Conservation (phyloP, 2,888 invertebrate species). For the Meghimatium bilineatum region DNA sequence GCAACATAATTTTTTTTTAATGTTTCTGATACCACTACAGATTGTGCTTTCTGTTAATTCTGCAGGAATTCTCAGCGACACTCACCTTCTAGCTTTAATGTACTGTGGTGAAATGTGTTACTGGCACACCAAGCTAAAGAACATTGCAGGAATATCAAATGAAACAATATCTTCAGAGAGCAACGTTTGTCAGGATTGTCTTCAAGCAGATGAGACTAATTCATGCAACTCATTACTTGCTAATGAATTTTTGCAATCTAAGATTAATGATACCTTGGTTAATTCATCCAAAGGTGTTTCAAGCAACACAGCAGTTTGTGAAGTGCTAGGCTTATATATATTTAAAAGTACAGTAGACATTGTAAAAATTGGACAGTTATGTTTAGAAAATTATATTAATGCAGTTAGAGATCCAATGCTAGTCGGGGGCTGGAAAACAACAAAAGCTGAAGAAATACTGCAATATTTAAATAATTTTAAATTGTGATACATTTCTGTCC, state of each 20-base stretch:
- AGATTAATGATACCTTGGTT: neutral
- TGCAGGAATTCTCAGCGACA: conserved; percentile 72
- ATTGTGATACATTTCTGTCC: neutral
- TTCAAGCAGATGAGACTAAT: neutral
- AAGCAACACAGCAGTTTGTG: neutral
- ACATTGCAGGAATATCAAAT: neutral
- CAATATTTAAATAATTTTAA: conserved; percentile 37
- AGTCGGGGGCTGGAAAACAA: conserved; percentile 48
- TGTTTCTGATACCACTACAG: no score
- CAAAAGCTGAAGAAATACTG: conserved; percentile 48
- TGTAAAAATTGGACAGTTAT: conserved; percentile 31
- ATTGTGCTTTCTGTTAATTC: no score
- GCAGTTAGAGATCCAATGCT: conserved; percentile 45
- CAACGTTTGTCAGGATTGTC: conserved; percentile 1
- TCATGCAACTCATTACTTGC: neutral
- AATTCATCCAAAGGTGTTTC: neutral
- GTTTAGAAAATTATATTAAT: conserved; percentile 44
- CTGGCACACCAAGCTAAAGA: conserved; percentile 59
- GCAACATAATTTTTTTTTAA: neutral
- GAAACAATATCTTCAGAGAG: neutral
- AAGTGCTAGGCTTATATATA: no score
- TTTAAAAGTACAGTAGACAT: neutral
- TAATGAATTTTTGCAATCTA: neutral
- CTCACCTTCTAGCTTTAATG: conserved; percentile 73
- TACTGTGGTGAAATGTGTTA: conserved; percentile 74